Evolutionary conservation across 2,113 vertebrate genomes (phyloP), one percentile per base, ranked within the genome.

Genomic region (Typhlomys cinereus): DNA sequence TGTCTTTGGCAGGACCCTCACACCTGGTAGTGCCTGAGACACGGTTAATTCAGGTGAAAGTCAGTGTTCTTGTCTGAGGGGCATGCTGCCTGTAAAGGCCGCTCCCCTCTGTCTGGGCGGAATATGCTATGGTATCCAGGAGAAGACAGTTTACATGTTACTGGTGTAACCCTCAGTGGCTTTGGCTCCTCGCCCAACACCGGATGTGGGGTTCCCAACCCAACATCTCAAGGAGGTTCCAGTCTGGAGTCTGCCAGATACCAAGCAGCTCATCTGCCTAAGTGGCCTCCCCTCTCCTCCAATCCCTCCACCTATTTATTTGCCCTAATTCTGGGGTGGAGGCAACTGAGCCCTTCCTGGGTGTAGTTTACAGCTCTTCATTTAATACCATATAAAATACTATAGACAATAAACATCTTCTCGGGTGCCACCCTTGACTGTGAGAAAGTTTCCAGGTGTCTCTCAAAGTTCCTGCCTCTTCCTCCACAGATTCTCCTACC

Each of bases 291-390:
- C 0, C 20, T 93, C 8, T 86, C 39, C 61, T 96, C 62, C 59
- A 74, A 71, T 36, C 44, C 36, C 46, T 59, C 87, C 39, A 74
- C 20, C 23, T 78, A 75, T 76, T 88, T 79, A 95, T 86, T 69
- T 64, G 85, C 94, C 44, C 91, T 92, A 95, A 94, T 88, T 59
- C 67, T 41, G 46, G 76, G 91, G 92, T 92, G 91, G 66, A 89
- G 92, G 66, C 81, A 61, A 41, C 4, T 0, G 83, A 85, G 61
- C 80, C 74, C 83, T 69, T 67, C 95, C 75, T 89, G 73, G 84
- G 80, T 94, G 84, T 64, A 76, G 95, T 96, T 96, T 92, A 96
- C 75, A 96, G 91, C 86, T 91, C 94, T 92, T 92, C 92, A 96
- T 94, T 96, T 97, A 93, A 95, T 87, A 52, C 64, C n/a, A 21